These are phyloP conservation scores for Amphipoea lucens DNA, from an alignment of 2,888 invertebrate genomes.

Conservation along the genomic window DNA sequence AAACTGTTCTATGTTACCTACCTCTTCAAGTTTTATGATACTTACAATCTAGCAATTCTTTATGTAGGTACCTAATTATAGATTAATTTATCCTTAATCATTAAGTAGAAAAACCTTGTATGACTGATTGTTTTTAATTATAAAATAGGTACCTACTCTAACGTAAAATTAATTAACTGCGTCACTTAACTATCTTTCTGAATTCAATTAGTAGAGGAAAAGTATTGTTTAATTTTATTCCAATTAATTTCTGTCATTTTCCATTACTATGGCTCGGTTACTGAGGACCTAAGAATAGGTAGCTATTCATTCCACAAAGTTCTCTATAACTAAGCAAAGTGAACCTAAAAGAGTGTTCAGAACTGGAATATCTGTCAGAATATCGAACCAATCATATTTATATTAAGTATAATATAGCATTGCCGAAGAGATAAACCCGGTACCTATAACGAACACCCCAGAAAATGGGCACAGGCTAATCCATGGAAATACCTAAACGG, in stretches of 20 bases:
- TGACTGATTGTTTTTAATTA: slow-evolving; percentile 11
- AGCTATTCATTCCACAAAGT: neutral
- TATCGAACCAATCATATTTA: neutral
- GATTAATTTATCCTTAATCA: slow-evolving; percentile 11
- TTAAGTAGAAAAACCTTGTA: slow-evolving; percentile 21
- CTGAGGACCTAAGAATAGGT: neutral
- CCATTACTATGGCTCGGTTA: slow-evolving; percentile 6
- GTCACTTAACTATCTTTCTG: neutral
- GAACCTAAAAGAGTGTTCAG: neutral
- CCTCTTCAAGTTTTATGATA: neutral
- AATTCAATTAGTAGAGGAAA: slow-evolving; percentile 17
- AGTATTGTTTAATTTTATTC: slow-evolving; percentile 7
- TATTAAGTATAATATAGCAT: too few species aligned
- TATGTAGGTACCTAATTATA: neutral
- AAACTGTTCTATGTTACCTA: neutral
- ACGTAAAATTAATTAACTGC: slow-evolving; percentile 13
- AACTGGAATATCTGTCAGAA: neutral
- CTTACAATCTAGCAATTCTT: neutral
- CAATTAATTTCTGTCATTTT: slow-evolving; percentile 17
- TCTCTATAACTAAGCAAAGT: neutral
- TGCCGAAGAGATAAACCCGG: neutral
- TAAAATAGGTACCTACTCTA: neutral
- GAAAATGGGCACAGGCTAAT: neutral
- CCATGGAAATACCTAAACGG: neutral
- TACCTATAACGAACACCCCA: neutral